Base-by-base conservation (phyloP, 2,797 vertebrate genomes). In the Argya squamiceps region DNA sequence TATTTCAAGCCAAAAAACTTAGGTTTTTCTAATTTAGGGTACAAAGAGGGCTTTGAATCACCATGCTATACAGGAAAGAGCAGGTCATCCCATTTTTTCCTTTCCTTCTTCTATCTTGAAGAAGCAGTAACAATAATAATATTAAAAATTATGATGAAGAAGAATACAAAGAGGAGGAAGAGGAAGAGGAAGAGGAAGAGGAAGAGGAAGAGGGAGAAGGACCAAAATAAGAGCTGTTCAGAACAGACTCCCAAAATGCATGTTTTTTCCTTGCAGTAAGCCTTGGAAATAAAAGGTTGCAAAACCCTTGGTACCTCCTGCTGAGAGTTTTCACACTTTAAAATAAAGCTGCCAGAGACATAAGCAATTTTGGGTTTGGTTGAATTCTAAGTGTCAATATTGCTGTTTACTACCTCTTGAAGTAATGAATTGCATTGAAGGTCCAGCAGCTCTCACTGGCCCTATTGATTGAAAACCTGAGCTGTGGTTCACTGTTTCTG, bases 271-370 rank as follows among this genome's bases (percentile, higher is more conserved):
- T 29, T 26, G 14, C 27, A 70, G 44, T 37, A 75, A 89, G 3
- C 32, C 39, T 77, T 80, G 53, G 62, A 67, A 86, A 73, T 44
- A 47, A 75, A 79, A 84, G 26, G 19, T 88, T 89, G 68, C 22
- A 41, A 67, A 74, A 52, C 7, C 37, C 37, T 56, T 43, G 20
- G 19, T 13, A 86, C 39, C 75, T 39, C 37, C 63, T 88, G 63
- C n/a, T 95, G 85, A 63, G 69, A 53, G 37, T 73, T 83, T 89
- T 86, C 84, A 75, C 58, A 41, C 43, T 78, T 86, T 50, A 84
- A 86, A 96, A 95, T 82, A 84, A 81, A 95, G 6, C 69, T 68
- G 34, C 81, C 65, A 74, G 68, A 91, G 19, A 89, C 15, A 52
- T 36, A 24, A 74, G 30, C 20, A 41, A 29, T 92, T 88, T 65